Evolutionary conservation across 2,888 invertebrate genomes (phyloP), one percentile per base, ranked within the genome.

Genomic region (Apodemia duryi): DNA sequence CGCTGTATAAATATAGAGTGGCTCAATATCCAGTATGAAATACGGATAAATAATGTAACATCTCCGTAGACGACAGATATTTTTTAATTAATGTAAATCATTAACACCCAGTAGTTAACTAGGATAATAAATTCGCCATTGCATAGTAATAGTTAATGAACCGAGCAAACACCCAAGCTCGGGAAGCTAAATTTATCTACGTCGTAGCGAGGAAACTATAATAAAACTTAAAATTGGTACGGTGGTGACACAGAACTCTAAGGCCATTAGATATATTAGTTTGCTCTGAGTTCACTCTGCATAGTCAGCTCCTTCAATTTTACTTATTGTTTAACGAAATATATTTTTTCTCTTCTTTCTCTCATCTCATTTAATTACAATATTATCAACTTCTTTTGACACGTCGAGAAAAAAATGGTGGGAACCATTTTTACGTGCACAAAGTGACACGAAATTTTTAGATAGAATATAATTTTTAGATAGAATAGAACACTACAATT

Each of bases 61-160:
- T 51, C 21, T 7, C 21, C 54, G 10, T n/a, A 28, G 6, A n/a
- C 29, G 10, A 10, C 54, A 54, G 29, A 11, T 32, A 29, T 32
- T 7, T 10, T 54, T 28, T 6, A 21, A 51, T 5, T n/a, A 2
- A 51, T 51, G 6, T 51, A 21, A 54, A 54, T 29, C 54, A 54
- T 54, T 54, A 54, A 29, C 54, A 29, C 28, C 11, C 10, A 29
- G 43, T 43, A 43, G 28, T 54, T 54, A 29, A 54, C 54, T 54
- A 29, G 29, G 54, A 54, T 54, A 54, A 54, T 54, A 54, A 54
- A 54, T 54, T 43, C 4, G 11, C 54, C 10, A 28, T 54, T 9
- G 54, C 54, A 54, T 54, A 54, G 54, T 54, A 54, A 54, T 54
- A 54, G 29, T 54, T 29, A 54, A 54, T 54, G 54, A 54, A 54